Evolutionary conservation across 2,888 invertebrate species (phyloP).

Genomic region (Habrosyne pyritoides): DNA sequence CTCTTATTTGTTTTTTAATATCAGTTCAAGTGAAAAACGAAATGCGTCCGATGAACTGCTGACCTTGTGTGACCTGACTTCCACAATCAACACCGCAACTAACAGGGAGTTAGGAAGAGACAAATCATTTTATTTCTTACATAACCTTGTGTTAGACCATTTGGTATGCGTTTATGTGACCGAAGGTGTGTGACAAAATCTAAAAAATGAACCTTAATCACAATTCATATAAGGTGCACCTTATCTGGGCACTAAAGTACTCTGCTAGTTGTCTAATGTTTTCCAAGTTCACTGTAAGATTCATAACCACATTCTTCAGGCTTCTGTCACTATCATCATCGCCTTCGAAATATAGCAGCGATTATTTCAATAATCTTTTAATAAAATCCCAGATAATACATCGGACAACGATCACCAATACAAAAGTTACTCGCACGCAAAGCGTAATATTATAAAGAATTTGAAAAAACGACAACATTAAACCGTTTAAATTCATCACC

Average conservation of each 20-base stretch:
- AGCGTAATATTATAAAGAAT: constrained; percentile 10
- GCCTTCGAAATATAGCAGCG: no score
- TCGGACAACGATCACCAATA: neutral
- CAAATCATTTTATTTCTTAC: neutral
- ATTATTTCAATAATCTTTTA: no score
- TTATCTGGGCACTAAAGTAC: no score
- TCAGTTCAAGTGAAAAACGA: constrained; percentile 31
- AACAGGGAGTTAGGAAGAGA: neutral
- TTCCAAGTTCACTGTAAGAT: no score
- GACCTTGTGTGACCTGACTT: neutral
- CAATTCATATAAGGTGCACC: no score
- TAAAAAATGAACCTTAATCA: no score
- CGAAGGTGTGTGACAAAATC: no score
- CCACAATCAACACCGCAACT: neutral
- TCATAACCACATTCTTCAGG: no score
- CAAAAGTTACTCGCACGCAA: constrained; percentile 2
- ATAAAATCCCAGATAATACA: neutral
- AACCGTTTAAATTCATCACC: constrained; percentile 2
- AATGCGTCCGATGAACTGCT: neutral
- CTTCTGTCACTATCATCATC: no score
- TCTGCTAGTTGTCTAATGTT: no score
- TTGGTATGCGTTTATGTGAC: neutral
- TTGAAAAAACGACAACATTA: neutral
- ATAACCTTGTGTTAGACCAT: neutral
- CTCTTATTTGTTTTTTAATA: constrained; percentile 25